Base-by-base conservation (phyloP, 1,140 invertebrate species). In the Aphelinus atriplicis region DNA sequence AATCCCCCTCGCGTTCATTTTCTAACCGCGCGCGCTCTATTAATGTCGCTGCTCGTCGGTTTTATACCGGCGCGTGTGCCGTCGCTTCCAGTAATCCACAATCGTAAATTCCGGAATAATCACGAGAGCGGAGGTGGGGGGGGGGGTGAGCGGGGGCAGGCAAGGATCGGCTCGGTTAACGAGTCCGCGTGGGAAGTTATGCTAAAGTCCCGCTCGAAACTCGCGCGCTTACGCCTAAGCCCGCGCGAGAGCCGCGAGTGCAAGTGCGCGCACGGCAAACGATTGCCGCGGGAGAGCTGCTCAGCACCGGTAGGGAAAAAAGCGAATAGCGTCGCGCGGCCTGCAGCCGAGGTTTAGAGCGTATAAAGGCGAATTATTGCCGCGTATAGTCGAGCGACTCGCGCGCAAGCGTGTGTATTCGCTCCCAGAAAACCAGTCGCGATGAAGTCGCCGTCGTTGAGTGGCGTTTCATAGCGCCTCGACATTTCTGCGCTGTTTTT, bases 91-190 rank as follows among this genome's bases (percentile, higher is more conserved):
- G 42, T 73, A 74, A 66, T 67, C 58, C 50, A 58, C 50, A 67
- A 74, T 55, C 66, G 50, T 74, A 69, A 69, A 74, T 74, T 71
- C 9, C 67, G 53, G 50, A 76, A 69, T 58, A 60, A 71, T 26
- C 68, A 53, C 26, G 67, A 46, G 10, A 26, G n/a, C 51, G 51
- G 9, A 9, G 9, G 51, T 53, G 9, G 10, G 55, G 45, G 62
- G 3, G 47, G 50, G 47, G 51, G 47, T 51, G 48, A 65, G 48
- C 46, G n/a, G 47, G 61, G 47, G 5, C 3, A 10, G 10, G 62
- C 45, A 63, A 46, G 47, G 62, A 63, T 60, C 58, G 45, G 46
- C 10, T 63, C 47, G 47, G 43, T 63, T 46, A 7, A 45, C 42
- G 46, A 63, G 43, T 50, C 63, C 53, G 61, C 72, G 72, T 62